phyloP scores from a whole-genome alignment of 2,888 invertebrate genomes.

The Aphidius colemani region DNA sequence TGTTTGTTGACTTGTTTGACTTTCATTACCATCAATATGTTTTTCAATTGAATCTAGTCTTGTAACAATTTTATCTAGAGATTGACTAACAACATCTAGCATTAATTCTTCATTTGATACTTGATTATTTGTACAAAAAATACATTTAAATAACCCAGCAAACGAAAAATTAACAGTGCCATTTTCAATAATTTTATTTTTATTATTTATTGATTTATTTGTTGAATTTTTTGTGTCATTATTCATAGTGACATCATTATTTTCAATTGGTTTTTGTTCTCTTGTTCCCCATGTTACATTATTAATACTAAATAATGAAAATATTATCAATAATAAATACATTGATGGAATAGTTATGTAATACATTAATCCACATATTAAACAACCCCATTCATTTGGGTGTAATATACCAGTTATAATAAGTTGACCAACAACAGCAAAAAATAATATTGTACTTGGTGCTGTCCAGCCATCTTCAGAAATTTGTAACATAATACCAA shows the following conservation, averaged over 20 bases:
- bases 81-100: slow-evolving; percentile 57
- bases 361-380: slow-evolving; percentile 79
- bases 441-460: slow-evolving; percentile 83
- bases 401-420: slow-evolving; percentile 68
- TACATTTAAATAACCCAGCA: slow-evolving; percentile 64
- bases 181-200: background rate
- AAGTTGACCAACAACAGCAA: slow-evolving; percentile 72
- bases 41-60: slow-evolving; percentile 61
- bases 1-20: slow-evolving; percentile 13
- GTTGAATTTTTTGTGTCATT: slow-evolving; percentile 32
- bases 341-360: slow-evolving; percentile 92
- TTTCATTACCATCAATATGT: slow-evolving; percentile 36
- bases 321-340: slow-evolving; percentile 90
- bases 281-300: slow-evolving; percentile 95
- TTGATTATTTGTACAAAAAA: slow-evolving; percentile 62
- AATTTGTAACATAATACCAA: slow-evolving; percentile 80
- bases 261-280: slow-evolving; percentile 66
- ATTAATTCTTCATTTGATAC: slow-evolving; percentile 59
- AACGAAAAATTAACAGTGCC: slow-evolving; percentile 64
- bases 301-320: slow-evolving; percentile 90
- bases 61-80: slow-evolving; percentile 58
- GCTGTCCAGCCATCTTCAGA: slow-evolving; percentile 78
- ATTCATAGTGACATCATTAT: slow-evolving; percentile 55
- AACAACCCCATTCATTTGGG: slow-evolving; percentile 77
- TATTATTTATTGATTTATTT: background rate